These are phyloP conservation scores for Rhagoletis zephyria DNA, from an alignment of 1,140 invertebrate species.

Conservation along the genomic window DNA sequence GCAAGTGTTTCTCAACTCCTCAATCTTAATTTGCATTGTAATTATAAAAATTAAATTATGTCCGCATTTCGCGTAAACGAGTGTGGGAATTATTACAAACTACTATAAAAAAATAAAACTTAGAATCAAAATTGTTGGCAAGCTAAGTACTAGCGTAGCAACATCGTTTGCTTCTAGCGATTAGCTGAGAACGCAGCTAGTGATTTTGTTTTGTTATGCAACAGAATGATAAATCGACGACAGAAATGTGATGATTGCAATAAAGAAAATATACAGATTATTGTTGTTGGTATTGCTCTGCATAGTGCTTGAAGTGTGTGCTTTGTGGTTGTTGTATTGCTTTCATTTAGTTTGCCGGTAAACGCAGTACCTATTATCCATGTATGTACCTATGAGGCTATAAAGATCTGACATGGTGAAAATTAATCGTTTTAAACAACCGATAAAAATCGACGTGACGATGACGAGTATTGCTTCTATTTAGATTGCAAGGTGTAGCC, in stretches of 20 bases:
- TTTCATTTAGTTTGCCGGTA: neutral
- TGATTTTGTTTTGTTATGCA: constrained; percentile 23
- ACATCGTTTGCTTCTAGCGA: neutral
- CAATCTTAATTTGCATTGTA: constrained; percentile 9
- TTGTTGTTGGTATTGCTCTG: neutral
- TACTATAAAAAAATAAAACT: neutral
- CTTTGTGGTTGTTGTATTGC: neutral
- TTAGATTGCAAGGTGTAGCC: too few relatives aligned
- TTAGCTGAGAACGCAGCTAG: neutral
- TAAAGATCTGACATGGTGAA: neutral
- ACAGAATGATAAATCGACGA: constrained; percentile 27
- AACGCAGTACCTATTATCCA: neutral
- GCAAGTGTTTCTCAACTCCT: constrained; percentile 11
- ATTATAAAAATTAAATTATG: neutral
- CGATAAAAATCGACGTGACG: neutral
- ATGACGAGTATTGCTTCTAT: too few relatives aligned
- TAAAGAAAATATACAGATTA: neutral
- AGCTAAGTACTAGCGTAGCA: neutral
- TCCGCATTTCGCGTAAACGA: neutral
- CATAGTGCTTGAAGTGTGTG: neutral
- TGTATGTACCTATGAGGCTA: neutral
- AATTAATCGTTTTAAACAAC: neutral
- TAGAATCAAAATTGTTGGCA: neutral
- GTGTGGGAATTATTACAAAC: constrained; percentile 9
- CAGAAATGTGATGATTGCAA: constrained; percentile 23